Percentiles rank a stretch among this genome's conserved stretches.
Evolutionary conservation across 2,888 invertebrate genomes (phyloP).

Genomic region (Tipula vernalis): DNA sequence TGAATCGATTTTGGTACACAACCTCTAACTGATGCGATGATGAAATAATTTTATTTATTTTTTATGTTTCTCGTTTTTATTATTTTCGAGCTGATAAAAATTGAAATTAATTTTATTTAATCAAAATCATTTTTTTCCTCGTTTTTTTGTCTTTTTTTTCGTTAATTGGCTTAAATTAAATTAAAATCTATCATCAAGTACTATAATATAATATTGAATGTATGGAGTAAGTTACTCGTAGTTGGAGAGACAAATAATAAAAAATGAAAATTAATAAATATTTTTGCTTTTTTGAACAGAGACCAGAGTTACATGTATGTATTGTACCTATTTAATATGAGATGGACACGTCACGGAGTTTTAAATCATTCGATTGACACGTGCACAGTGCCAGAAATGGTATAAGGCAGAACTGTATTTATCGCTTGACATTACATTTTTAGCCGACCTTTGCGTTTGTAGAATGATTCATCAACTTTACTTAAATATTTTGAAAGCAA

Average conservation of each 20-base stretch:
- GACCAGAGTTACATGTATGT: neutral
- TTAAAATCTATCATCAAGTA: neutral
- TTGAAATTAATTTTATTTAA: conserved; percentile 4
- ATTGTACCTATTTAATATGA: too few relatives aligned
- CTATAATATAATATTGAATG: neutral
- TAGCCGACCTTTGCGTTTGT: too few relatives aligned
- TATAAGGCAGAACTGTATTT: too few relatives aligned
- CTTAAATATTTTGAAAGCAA: too few relatives aligned
- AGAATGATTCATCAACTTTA: too few relatives aligned
- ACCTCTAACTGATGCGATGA: neutral
- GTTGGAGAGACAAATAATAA: neutral
- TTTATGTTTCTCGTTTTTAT: neutral
- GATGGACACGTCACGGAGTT: neutral
- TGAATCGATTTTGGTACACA: neutral
- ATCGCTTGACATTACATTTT: too few relatives aligned
- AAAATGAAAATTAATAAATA: neutral
- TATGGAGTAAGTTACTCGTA: neutral
- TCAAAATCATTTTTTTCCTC: neutral
- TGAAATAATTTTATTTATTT: neutral
- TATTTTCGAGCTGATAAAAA: neutral
- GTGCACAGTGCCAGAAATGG: too few relatives aligned
- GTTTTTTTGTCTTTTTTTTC: neutral
- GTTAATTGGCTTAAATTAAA: neutral
- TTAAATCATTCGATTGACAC: neutral
- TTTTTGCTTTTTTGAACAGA: neutral